phyloP scores from a whole-genome alignment of 1,140 invertebrate species.

The Drusus annulatus region DNA sequence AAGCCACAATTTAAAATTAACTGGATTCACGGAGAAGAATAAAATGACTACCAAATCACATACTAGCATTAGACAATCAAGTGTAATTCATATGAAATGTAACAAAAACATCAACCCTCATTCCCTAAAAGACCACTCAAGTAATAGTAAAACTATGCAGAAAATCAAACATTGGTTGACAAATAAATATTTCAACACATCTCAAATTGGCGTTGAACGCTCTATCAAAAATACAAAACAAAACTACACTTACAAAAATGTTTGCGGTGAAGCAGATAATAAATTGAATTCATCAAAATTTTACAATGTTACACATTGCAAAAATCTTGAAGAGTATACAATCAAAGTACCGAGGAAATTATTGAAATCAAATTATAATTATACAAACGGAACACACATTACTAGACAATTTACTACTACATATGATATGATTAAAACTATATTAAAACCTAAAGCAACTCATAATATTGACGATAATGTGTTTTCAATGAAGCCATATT shows the following conservation, averaged over 20 bases:
- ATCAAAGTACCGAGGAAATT: slow-evolving; percentile 25
- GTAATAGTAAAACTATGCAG: not conserved
- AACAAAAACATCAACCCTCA: not conserved
- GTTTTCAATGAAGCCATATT: slow-evolving; percentile 13
- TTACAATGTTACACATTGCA: slow-evolving; percentile 11
- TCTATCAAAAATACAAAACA: not conserved
- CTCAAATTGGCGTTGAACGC: not conserved
- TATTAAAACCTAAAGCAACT: slow-evolving; percentile 14
- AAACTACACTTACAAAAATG: not conserved
- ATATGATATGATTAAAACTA: slow-evolving; percentile 42
- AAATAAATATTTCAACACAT: not conserved
- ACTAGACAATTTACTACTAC: slow-evolving; percentile 9
- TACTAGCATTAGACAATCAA: slow-evolving; percentile 6
- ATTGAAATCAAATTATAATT: not conserved
- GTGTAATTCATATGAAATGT: slow-evolving; percentile 13
- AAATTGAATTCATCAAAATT: not conserved
- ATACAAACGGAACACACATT: not conserved
- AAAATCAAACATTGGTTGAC: slow-evolving; percentile 2
- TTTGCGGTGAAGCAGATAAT: not conserved
- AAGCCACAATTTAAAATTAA: not conserved
- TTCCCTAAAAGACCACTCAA: too few species aligned
- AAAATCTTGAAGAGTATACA: slow-evolving; percentile 35
- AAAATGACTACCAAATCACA: slow-evolving; percentile 1
- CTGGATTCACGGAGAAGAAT: not conserved
- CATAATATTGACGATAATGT: not conserved